Conservation (phyloP, 2,113 vertebrate genomes). For the Calcarius ornatus region DNA sequence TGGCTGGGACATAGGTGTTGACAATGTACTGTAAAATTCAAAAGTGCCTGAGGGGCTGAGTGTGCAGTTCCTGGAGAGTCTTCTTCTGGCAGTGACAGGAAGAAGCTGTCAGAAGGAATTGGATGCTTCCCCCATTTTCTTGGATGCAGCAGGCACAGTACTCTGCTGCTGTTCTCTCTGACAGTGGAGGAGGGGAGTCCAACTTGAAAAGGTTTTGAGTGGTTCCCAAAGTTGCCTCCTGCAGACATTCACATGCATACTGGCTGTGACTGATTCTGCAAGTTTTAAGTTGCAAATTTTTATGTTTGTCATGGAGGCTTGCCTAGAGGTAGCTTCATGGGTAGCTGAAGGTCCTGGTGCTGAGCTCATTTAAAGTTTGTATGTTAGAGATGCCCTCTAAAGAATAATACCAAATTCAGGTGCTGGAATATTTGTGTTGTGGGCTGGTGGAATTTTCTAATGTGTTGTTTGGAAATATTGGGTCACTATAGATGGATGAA, state of each 20-base stretch:
- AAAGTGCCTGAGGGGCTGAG: background rate
- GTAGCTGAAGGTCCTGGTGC: background rate
- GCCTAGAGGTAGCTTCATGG: background rate
- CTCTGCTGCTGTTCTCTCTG: background rate
- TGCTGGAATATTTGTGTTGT: background rate
- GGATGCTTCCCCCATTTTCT: background rate
- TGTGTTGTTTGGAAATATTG: fast-evolving
- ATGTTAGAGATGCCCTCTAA: background rate
- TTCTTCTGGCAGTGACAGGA: background rate
- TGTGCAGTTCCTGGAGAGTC: background rate
- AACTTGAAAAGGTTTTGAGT: background rate
- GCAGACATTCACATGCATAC: background rate
- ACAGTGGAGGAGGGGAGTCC: background rate
- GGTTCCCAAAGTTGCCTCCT: background rate
- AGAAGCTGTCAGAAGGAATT: background rate
- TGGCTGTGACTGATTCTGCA: background rate
- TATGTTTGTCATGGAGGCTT: background rate
- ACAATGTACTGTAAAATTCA: background rate
- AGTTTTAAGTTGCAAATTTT: background rate
- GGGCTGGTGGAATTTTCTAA: background rate
- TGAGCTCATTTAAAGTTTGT: background rate
- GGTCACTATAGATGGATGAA: background rate
- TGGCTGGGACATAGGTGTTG: constrained; percentile 26
- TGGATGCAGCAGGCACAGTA: background rate
- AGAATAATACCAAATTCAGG: background rate